Percentiles rank a stretch among this genome's conserved stretches.
phyloP scores from a whole-genome alignment of 2,797 vertebrate genomes.

The Anguilla megastoma region DNA sequence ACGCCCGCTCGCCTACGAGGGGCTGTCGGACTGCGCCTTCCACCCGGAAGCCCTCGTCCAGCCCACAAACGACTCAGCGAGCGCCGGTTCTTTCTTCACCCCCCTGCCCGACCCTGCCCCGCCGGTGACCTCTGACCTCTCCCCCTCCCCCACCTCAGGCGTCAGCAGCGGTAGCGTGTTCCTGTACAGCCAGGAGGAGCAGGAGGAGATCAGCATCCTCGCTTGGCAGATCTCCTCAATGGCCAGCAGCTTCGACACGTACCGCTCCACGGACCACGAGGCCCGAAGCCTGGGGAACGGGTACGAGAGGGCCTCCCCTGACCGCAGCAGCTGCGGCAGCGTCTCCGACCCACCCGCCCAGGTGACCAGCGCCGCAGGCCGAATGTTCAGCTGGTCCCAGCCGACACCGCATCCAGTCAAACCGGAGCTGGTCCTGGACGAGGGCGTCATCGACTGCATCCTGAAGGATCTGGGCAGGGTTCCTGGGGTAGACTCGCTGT shows the following conservation, averaged over 20 bases:
- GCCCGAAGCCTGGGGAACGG: background rate
- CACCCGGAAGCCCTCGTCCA: slow-evolving; percentile 60
- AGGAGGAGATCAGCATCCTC: slow-evolving; percentile 70
- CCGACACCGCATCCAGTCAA: slow-evolving; percentile 31
- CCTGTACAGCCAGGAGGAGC: slow-evolving; percentile 64
- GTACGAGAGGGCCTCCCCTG: background rate
- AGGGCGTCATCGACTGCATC: slow-evolving; percentile 64
- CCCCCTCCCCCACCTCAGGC: slow-evolving; percentile 41
- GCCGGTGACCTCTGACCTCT: slow-evolving; percentile 52
- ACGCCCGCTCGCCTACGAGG: slow-evolving; percentile 50
- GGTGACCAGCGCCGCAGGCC: background rate
- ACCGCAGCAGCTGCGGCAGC: background rate
- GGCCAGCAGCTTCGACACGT: slow-evolving; percentile 73
- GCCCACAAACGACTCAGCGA: slow-evolving; percentile 52
- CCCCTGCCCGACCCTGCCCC: slow-evolving; percentile 31
- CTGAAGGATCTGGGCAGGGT: slow-evolving; percentile 61
- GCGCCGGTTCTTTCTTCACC: slow-evolving; percentile 38
- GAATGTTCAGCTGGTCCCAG: slow-evolving; percentile 44
- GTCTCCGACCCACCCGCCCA: slow-evolving; percentile 9
- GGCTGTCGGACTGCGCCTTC: slow-evolving; percentile 53
- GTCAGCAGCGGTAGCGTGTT: slow-evolving; percentile 25
- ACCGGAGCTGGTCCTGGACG: slow-evolving; percentile 53
- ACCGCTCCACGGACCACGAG: slow-evolving; percentile 32
- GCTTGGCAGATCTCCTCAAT: slow-evolving; percentile 81
- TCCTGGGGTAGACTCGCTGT: slow-evolving; percentile 28